These are phyloP conservation scores for Megatriorchis doriae DNA, from an alignment of 2,113 vertebrate species.

Conservation along the genomic window DNA sequence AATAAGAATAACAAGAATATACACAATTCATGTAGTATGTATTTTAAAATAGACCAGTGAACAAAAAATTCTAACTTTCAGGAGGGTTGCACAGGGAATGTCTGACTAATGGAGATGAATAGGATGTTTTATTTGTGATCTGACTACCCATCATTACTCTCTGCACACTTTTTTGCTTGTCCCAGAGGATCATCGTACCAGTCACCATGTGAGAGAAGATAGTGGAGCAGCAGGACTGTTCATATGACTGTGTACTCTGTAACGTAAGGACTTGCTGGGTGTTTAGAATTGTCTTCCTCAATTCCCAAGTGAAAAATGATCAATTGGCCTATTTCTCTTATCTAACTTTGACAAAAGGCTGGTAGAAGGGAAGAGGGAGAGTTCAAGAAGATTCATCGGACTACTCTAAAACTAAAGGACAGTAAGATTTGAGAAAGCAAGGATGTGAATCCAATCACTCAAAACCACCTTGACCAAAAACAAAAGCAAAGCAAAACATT, in stretches of 20 bases:
- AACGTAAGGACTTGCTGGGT: background rate
- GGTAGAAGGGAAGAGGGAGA: background rate
- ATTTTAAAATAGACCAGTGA: background rate
- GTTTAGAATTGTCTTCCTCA: background rate
- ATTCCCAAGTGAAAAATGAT: background rate
- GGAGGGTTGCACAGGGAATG: background rate
- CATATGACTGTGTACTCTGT: fast-evolving
- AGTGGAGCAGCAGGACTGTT: fast-evolving
- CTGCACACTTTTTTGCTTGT: background rate
- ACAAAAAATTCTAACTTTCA: background rate
- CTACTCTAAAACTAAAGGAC: background rate
- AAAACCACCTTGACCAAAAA: background rate
- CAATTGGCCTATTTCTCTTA: background rate
- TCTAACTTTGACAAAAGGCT: background rate
- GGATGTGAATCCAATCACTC: background rate
- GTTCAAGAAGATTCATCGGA: background rate
- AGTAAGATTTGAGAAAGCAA: background rate
- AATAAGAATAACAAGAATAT: background rate
- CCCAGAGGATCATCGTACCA: fast-evolving
- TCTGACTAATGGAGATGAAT: background rate
- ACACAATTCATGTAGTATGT: fast-evolving
- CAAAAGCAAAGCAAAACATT: background rate
- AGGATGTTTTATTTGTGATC: background rate
- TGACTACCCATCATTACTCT: background rate
- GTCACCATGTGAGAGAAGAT: fast-evolving